Base-by-base conservation (phyloP, 2,797 vertebrate genomes). In the Anas acuta region DNA sequence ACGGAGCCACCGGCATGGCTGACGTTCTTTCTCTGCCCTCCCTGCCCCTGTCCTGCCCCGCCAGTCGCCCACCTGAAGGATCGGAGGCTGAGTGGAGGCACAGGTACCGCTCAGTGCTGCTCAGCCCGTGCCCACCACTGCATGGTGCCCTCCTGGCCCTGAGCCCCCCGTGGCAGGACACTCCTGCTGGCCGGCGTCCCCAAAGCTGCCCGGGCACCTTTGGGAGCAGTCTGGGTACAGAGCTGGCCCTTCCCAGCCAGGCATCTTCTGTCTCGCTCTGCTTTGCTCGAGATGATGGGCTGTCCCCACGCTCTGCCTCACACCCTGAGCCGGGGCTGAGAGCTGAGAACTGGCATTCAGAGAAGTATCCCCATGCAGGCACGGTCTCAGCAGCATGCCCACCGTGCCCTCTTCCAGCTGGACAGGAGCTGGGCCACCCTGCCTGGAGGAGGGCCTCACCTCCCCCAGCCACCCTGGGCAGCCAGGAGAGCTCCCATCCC, bases 51-150 rank as follows among this genome's bases (percentile, higher is more conserved):
- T 94, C 78, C 87, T 9, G 47, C 73, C 97, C 95, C 98, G 97
- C 98, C 98, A 99, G 99, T 99, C 94, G 98, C 99, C 25, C 98
- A 99, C 98, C 98, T 99, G 98, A 99, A 99, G 99, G 99, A 99
- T 98, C 99, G 99, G 97, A 99, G 99, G 98, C 98, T 99, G 98
- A 99, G 99, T 98, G 99, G 98, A 98, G 98, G 99, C 98, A 97
- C 99, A 99, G 99, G 99, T 99, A 99, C 98, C 90, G 33, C 75
- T 89, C 71, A 22, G 85, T 97, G 97, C 97, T 98, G 97, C 98
- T 97, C 91, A 72, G 97, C 92, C 90, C 61, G 16, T 80, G 89
- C 73, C 81, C 26, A 21, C 80, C 26, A 92, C 96, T 96, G 96
- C 92, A 94, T 97, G 96, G 93, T 84, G 96, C 89, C 90, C 16